Percentiles rank a stretch among this genome's conserved stretches.
Evolutionary conservation across 2,888 invertebrate species (phyloP).

Genomic region (Microctonus hyperodae): DNA sequence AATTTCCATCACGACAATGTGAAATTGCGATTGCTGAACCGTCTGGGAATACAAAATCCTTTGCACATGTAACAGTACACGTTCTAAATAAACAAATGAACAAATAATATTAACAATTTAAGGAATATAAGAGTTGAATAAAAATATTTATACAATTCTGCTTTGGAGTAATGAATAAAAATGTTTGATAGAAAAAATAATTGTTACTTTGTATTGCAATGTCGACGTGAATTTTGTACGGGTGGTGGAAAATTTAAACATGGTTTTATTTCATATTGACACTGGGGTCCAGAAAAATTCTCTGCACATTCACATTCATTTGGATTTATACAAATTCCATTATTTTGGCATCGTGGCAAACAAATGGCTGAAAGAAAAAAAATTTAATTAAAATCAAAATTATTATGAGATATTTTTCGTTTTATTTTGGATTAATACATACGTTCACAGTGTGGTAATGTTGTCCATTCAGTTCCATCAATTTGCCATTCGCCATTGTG

Average conservation of each 20-base stretch:
- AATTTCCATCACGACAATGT: constrained; percentile 74
- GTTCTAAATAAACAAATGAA: constrained; percentile 61
- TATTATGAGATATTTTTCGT: too few relatives aligned
- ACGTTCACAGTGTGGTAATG: constrained; percentile 73
- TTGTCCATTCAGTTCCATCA: constrained; percentile 61
- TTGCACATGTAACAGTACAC: constrained; percentile 73
- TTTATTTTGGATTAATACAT: constrained; percentile 50
- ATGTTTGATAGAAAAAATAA: too few relatives aligned
- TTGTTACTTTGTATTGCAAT: constrained; percentile 73
- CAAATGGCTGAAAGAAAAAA: constrained; percentile 73
- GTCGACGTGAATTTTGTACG: constrained; percentile 71
- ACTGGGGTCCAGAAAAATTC: constrained; percentile 75
- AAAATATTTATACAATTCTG: background rate
- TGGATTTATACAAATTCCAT: constrained; percentile 79
- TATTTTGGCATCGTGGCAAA: constrained; percentile 78
- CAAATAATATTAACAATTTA: background rate
- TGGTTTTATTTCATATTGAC: constrained; percentile 77
- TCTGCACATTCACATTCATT: constrained; percentile 79
- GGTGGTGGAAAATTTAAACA: constrained; percentile 73
- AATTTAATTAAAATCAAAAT: too few relatives aligned
- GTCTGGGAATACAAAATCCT: constrained; percentile 75
- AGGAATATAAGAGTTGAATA: background rate
- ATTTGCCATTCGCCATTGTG: constrained; percentile 65
- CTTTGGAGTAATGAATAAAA: too few relatives aligned
- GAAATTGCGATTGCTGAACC: constrained; percentile 74